These are phyloP conservation scores for Thalassarche chlororhynchos DNA, from an alignment of 2,113 vertebrate genomes.

Conservation along the genomic window DNA sequence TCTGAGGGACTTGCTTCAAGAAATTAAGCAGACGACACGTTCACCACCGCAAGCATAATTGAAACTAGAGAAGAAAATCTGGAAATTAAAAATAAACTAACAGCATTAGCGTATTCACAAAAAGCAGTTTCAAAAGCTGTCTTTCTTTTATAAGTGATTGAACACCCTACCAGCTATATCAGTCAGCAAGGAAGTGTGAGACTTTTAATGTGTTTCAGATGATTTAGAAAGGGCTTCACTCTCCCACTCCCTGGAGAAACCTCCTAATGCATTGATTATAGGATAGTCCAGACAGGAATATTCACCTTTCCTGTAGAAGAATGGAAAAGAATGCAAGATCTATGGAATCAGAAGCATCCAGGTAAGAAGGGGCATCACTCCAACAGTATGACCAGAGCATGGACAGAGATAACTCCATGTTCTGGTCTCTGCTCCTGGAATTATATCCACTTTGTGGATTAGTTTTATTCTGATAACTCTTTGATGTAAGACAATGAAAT, in stretches of 20 bases:
- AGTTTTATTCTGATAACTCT: background rate
- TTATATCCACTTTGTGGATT: background rate
- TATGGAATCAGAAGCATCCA: background rate
- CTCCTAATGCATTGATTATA: background rate
- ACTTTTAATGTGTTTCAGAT: background rate
- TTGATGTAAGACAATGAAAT: background rate
- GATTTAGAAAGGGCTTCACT: background rate
- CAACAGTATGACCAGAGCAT: background rate
- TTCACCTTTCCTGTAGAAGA: background rate
- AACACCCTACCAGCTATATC: background rate
- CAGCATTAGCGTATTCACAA: background rate
- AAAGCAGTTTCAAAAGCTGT: background rate
- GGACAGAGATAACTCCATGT: rapidly evolving
- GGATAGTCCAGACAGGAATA: background rate
- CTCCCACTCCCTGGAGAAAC: background rate
- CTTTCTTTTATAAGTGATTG: background rate
- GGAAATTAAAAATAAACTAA: background rate
- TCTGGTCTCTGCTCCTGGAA: background rate
- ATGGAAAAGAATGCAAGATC: background rate
- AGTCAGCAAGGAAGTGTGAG: background rate
- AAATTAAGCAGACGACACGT: background rate
- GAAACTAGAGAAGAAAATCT: background rate
- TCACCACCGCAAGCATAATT: background rate
- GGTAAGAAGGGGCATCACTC: background rate
- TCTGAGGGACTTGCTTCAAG: background rate